Conservation (phyloP, 2,113 vertebrate species). For the Naja naja region DNA sequence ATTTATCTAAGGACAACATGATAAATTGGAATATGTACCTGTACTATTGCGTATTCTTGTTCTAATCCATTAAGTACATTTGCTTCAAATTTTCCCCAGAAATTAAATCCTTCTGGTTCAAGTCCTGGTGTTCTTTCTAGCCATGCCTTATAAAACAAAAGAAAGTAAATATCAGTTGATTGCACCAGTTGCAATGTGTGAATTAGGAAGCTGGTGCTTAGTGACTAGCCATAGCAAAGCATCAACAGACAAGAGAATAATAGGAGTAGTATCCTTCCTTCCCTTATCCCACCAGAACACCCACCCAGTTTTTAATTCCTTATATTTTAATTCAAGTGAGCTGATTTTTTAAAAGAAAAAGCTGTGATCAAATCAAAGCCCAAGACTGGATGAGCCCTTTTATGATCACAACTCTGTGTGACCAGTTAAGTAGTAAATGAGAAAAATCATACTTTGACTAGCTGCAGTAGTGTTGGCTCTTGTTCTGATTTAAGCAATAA, state of each 20-base stretch:
- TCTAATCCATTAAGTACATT: constrained; percentile 83
- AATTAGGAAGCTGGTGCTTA: neutral
- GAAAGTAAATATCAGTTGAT: neutral
- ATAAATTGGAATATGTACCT: constrained; percentile 70
- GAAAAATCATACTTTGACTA: constrained; percentile 81
- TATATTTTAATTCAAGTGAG: neutral
- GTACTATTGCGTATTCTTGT: constrained; percentile 75
- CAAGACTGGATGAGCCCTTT: neutral
- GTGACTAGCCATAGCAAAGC: neutral
- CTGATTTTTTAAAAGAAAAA: neutral
- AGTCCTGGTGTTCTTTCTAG: constrained; percentile 95
- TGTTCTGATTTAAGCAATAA: constrained; percentile 80
- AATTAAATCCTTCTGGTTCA: constrained; percentile 87
- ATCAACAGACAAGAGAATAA: neutral
- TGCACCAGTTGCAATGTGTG: neutral
- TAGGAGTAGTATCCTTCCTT: neutral
- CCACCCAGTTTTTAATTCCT: neutral
- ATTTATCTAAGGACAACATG: neutral
- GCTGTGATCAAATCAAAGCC: neutral
- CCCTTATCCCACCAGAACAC: neutral
- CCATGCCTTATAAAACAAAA: constrained; percentile 79
- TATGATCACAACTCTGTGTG: neutral
- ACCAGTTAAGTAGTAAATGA: neutral
- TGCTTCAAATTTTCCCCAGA: constrained; percentile 87
- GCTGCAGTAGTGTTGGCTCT: constrained; percentile 83